phyloP scores from a whole-genome alignment of 2,797 vertebrate genomes.

The Hybognathus amarus region DNA sequence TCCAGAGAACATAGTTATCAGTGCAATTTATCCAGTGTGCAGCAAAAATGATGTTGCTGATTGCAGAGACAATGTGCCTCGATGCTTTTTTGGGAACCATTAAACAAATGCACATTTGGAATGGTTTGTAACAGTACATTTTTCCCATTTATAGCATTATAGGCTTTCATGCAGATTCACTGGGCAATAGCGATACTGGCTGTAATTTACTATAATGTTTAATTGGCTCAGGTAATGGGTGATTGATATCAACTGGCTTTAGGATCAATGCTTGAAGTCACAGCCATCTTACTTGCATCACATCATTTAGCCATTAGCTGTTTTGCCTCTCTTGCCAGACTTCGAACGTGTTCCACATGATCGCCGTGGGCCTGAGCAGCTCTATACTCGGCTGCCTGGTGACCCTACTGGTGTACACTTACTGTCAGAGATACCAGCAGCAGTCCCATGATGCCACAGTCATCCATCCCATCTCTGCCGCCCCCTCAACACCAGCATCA shows the following conservation, averaged over 20 bases:
- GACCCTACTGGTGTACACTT: conserved; percentile 92
- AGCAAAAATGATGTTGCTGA: neutral
- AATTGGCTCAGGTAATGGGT: conserved; percentile 30
- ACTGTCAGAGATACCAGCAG: conserved; percentile 95
- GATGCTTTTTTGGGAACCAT: conserved; percentile 15
- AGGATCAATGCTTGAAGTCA: conserved; percentile 17
- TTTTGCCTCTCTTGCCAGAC: conserved; percentile 74
- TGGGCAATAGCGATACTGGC: neutral
- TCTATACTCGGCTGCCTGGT: conserved; percentile 95
- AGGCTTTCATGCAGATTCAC: neutral
- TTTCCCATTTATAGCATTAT: neutral
- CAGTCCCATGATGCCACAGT: conserved; percentile 95
- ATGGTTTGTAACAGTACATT: neutral
- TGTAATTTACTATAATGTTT: conserved; percentile 24
- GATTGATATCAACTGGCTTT: conserved; percentile 18
- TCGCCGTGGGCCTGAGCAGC: conserved; percentile 94
- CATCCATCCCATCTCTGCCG: conserved; percentile 94
- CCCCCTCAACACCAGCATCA: conserved; percentile 96
- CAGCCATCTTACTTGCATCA: conserved; percentile 4
- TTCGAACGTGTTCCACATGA: conserved; percentile 98
- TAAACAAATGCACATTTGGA: conserved; percentile 11
- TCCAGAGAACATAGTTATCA: neutral
- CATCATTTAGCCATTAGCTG: conserved; percentile 23
- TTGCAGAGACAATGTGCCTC: neutral
- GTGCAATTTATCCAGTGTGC: neutral